Base-by-base conservation (phyloP, 2,113 vertebrate species). In the Lepus europaeus region DNA sequence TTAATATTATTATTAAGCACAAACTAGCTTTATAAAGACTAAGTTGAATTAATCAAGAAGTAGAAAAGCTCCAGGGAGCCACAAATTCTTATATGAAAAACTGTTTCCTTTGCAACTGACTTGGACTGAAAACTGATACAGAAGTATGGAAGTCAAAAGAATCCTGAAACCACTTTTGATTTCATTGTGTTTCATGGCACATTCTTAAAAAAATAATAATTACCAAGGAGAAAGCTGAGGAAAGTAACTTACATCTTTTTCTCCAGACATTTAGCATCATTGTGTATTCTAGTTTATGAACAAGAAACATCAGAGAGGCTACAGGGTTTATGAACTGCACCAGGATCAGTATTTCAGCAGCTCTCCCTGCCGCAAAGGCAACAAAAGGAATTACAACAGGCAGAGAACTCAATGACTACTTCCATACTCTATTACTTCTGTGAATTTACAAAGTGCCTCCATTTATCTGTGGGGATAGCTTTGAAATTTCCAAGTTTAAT, bases 61-160 rank as follows among this genome's bases (percentile, higher is more conserved):
- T 77, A 77, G 64, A 14, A 92, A 91, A 87, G 16, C 6, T 13
- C 45, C 23, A 78, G 69, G 87, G 56, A 93, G 12, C 39, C 23
- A 70, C 27, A 80, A 61, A 84, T 84, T 59, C 53, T 95, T 90
- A 72, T 29, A 20, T 85, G 66, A 91, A 72, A 86, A 96, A 92
- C 16, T 74, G 14, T 27, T 83, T 96, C 27, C 53, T 93, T 53
- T 91, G 76, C 12, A 72, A 77, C 16, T 59, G 3, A 77, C 27
- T 61, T 76, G 25, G 9, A 33, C 20, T 95, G 74, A 82, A 89
- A 94, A 66, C 36, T 61, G 61, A 87, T 76, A 70, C 2, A 33
- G 14, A 84, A 73, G 19, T 69, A 80, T 69, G 36, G 31, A 91
- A 83, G 87, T 27, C 14, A 53, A 72, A 95, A 39, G 20, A 91